Percentiles rank a stretch among this genome's conserved stretches.
Conservation (phyloP, 2,113 vertebrate genomes). For the Gopherus evgoodei region DNA sequence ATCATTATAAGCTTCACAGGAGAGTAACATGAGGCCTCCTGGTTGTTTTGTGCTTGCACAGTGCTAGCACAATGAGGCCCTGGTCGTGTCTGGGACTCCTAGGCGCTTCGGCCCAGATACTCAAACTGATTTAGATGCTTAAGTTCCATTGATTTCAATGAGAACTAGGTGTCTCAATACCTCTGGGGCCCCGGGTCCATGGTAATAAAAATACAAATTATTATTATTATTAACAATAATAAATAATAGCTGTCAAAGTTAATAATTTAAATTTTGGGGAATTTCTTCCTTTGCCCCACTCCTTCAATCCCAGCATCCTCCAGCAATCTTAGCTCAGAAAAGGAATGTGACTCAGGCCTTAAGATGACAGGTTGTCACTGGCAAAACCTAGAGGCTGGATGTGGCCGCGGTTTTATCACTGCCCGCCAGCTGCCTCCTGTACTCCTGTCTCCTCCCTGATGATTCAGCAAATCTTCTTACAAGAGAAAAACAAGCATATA, state of each 20-base stretch:
- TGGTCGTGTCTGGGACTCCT: not conserved
- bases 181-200: not conserved
- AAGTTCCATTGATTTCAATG: not conserved
- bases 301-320: constrained; percentile 47
- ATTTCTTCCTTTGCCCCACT: not conserved
- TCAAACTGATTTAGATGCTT: not conserved
- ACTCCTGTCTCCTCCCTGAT: constrained; percentile 69
- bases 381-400: constrained; percentile 47
- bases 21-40: not conserved
- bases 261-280: not conserved
- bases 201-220: not conserved
- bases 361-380: constrained; percentile 33
- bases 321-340: constrained; percentile 71
- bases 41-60: not conserved
- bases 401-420: constrained; percentile 72
- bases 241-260: not conserved
- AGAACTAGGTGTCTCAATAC: not conserved
- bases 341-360: constrained; percentile 53
- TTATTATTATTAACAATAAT: not conserved
- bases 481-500: constrained; percentile 66
- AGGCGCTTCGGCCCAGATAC: not conserved
- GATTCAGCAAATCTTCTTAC: constrained; percentile 81
- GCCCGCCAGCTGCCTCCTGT: constrained; percentile 70
- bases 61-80: not conserved
- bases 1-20: not conserved